Base-by-base conservation (phyloP, 2,888 invertebrate species). In the Ormyrus thymus region DNA sequence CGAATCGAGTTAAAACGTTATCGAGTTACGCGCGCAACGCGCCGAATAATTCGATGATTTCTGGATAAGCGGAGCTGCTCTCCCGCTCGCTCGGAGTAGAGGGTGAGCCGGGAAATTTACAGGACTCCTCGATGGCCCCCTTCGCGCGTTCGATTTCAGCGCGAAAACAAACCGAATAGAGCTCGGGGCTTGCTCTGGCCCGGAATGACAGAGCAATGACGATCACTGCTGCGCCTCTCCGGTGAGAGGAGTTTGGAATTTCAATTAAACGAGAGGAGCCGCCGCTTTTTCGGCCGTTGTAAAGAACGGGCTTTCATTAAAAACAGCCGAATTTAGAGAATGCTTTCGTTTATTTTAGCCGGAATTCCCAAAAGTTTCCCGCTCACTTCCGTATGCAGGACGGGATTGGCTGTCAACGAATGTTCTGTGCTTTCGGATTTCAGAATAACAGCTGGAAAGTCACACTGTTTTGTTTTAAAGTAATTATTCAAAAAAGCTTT, bases 21-120 rank as follows among this genome's bases (percentile, higher is more conserved):
- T 70, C 65, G 66, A 59, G 61, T 66, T 77, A 66, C 53, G 7
- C 62, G n/a, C 62, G 5, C 43, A 6, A 29, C 11, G 15, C 55
- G n/a, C 51, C n/a, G 58, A 70, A 58, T 76, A 76, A 76, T 76
- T 64, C 58, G 64, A 76, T 70, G 51, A 76, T 76, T 70, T 70
- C 70, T 13, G 56, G 70, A 70, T 70, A 70, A 76, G 69, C 69
- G 62, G 6, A 10, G 7, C 46, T 8, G 29, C 53, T 29, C 13
- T 11, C 9, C 29, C 15, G 10, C 61, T 43, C 61, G 50, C 9
- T 8, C 29, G 3, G 29, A 29, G 29, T 29, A 29, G 29, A 29
- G 29, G 29, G 29, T 29, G 4, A 29, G 3, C 10, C n/a, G n/a
- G 58, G 46, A 71, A 68, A 66, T 68, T 75, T 51, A 53, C 66